Base-by-base conservation (phyloP, 2,888 invertebrate species). In the Embidobia sp. region DNA sequence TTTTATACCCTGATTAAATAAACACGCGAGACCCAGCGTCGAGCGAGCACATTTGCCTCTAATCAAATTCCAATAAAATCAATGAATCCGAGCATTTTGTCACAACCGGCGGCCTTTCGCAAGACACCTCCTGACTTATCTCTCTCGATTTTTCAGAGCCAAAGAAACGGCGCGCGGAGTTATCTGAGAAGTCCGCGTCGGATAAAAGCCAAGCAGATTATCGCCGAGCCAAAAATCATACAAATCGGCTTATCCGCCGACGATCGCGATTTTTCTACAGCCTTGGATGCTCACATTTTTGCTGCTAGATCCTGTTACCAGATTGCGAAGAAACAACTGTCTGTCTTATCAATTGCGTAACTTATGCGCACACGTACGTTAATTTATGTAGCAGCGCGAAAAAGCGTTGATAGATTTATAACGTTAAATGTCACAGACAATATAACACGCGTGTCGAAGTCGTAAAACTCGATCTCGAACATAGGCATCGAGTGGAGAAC, bases 311-410 rank as follows among this genome's bases (percentile, higher is more conserved):
- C 64, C 73, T 57, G 57, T 64, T 49, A 46, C 31, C 16, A 72
- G 63, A 72, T 72, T 63, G 44, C 31, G 1, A n/a, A 64, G 26
- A 53, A 66, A 66, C 75, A 44, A 51, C 59, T 75, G 75, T 67
- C 61, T 26, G 57, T 29, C 48, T 75, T 75, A 75, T 75, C 75
- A 67, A 67, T 75, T 61, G 49, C 46, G 66, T 59, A 74, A 74
- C 61, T 19, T 51, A 27, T 59, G 44, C 57, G 27, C 19, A 48
- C 7, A 19, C 48, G n/a, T 53, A 46, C 19, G 59, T 53, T 51
- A 66, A 74, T 57, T 74, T 59, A 74, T 74, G 22, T 29, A 18
- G 1, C 26, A 16, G 19, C 40, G 31, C 40, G 51, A 57, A 73
- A 73, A 51, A 63, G 37, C 11, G 19, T n/a, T 64, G 59, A 66